A percentile compares a stretch with the other conserved stretches of the same genome.
phyloP scores from a whole-genome alignment of 1,140 invertebrate genomes.

The Agrypnia vestita region DNA sequence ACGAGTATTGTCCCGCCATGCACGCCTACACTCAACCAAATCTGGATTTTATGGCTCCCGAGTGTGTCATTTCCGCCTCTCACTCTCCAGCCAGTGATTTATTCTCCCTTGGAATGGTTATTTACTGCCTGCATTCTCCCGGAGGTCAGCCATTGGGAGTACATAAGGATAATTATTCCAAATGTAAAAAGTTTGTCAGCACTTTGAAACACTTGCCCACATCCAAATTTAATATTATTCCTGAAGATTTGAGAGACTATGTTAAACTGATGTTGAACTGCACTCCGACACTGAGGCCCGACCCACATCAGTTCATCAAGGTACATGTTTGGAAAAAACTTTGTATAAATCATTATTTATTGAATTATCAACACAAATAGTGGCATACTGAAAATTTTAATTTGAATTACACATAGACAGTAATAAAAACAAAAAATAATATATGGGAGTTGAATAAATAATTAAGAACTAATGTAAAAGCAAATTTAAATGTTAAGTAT shows the following conservation, averaged over 20 bases:
- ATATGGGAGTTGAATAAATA: no score
- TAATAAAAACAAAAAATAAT: no score
- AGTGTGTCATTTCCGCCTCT: slow-evolving; percentile 81
- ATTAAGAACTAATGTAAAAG: no score
- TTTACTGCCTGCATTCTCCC: slow-evolving; percentile 84
- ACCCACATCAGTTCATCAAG: slow-evolving; percentile 93
- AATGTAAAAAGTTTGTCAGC: slow-evolving; percentile 73
- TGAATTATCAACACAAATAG: no score
- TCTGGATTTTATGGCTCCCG: slow-evolving; percentile 90
- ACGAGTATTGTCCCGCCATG: slow-evolving; percentile 84
- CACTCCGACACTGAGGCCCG: slow-evolving; percentile 86
- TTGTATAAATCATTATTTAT: no score
- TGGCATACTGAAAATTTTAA: no score
- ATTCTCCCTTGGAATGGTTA: slow-evolving; percentile 89
- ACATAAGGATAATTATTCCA: slow-evolving; percentile 74
- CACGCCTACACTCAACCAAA: slow-evolving; percentile 85
- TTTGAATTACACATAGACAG: no score
- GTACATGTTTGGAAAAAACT: no score
- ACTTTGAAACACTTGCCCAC: slow-evolving; percentile 81
- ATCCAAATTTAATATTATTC: slow-evolving; percentile 80
- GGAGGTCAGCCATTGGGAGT: slow-evolving; percentile 80
- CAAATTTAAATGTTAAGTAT: no score
- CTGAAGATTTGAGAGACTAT: slow-evolving; percentile 85
- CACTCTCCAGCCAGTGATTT: slow-evolving; percentile 90
- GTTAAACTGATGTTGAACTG: slow-evolving; percentile 90